These are phyloP conservation scores for Tragulus kanchil DNA, from an alignment of 2,113 vertebrate species.

Conservation along the genomic window DNA sequence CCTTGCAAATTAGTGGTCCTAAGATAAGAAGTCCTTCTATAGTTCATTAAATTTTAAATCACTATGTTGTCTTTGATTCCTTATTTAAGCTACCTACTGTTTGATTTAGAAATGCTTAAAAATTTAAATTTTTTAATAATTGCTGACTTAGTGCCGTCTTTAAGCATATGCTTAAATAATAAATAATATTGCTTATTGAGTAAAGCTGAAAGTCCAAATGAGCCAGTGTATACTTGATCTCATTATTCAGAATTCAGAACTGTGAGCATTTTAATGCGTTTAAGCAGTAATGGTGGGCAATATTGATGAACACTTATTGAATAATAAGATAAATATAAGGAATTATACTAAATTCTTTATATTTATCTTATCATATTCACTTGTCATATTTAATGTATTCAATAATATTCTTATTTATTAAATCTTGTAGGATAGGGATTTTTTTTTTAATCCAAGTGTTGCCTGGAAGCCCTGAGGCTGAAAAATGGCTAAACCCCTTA, in stretches of 20 bases:
- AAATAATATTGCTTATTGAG: slow-evolving; percentile 18
- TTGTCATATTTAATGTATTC: neutral
- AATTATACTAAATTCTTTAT: neutral
- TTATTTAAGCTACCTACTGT: neutral
- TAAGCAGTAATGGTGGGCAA: neutral
- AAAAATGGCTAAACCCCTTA: neutral
- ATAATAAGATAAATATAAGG: no score
- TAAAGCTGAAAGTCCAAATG: slow-evolving; percentile 19
- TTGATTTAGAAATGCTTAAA: slow-evolving; percentile 16
- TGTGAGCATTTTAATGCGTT: slow-evolving; percentile 18
- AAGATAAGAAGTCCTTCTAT: slow-evolving; percentile 45
- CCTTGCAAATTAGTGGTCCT: slow-evolving; percentile 26
- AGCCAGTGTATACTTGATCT: neutral
- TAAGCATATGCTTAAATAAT: slow-evolving; percentile 46
- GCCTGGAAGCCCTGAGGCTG: neutral
- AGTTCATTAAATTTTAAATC: slow-evolving; percentile 43
- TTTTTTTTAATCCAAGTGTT: slow-evolving; percentile 48
- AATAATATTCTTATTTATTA: neutral
- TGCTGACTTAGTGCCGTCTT: neutral
- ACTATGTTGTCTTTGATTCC: neutral
- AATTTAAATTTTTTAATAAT: slow-evolving; percentile 13
- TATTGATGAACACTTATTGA: neutral
- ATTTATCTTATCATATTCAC: neutral
- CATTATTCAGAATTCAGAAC: neutral
- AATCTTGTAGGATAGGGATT: neutral